Percentiles rank a stretch among this genome's conserved stretches.
Conservation (phyloP, 2,888 invertebrate species). For the Ceramica pisi region DNA sequence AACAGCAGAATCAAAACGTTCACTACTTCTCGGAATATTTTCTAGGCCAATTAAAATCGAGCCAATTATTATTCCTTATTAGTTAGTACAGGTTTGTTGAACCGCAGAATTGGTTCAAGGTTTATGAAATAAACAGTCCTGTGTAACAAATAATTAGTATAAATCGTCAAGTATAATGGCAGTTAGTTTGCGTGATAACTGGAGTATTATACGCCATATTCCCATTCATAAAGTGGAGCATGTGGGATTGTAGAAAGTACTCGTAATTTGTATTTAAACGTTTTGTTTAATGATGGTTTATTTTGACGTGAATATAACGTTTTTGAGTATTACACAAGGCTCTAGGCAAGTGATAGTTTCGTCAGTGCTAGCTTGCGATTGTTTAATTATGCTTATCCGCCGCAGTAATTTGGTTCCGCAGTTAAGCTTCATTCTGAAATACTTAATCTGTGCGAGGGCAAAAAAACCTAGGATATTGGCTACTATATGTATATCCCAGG, state of each 20-base stretch:
- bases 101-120: constrained; percentile 55
- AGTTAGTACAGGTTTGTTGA: constrained; percentile 34
- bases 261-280: constrained; percentile 29
- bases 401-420: too few relatives aligned
- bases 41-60: constrained; percentile 44
- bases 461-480: too few relatives aligned
- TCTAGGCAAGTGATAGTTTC: too few relatives aligned
- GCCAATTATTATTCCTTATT: constrained; percentile 47
- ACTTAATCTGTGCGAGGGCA: too few relatives aligned
- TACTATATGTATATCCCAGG: too few relatives aligned
- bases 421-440: too few relatives aligned
- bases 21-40: constrained; percentile 9
- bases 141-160: constrained; percentile 51
- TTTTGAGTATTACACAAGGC: too few relatives aligned
- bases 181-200: constrained; percentile 58
- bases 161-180: constrained; percentile 41
- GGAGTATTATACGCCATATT: constrained; percentile 35
- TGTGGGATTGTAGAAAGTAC: constrained; percentile 19
- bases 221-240: constrained; percentile 60
- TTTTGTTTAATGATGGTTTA: constrained; percentile 16
- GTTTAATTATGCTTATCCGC: too few relatives aligned
- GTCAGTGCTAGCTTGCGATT: too few relatives aligned
- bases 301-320: background rate
- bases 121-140: constrained; percentile 30
- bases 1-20: background rate